phyloP scores from a whole-genome alignment of 2,797 vertebrate species.

The Peromyscus aztecus region DNA sequence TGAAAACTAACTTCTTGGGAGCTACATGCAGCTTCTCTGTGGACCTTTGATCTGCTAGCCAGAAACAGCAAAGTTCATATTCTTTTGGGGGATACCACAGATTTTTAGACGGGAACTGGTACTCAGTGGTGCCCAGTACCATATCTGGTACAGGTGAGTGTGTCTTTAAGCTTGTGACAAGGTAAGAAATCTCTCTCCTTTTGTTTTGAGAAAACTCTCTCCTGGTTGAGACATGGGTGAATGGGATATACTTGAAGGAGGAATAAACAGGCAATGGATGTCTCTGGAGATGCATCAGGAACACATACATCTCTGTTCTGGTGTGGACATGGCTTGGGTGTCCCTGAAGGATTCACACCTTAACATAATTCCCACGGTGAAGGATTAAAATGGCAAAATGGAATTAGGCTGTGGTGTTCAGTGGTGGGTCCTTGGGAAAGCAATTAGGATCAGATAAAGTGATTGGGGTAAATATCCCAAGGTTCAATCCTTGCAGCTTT shows the following conservation, averaged over 20 bases:
- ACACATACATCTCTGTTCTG: neutral
- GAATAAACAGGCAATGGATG: accelerated
- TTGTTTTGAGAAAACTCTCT: neutral
- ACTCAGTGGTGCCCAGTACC: accelerated
- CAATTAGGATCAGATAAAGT: neutral
- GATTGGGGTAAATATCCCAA: neutral
- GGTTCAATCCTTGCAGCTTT: neutral
- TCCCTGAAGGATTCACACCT: neutral
- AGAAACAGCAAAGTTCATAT: neutral
- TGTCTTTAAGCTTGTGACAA: neutral
- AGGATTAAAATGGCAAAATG: too few species aligned
- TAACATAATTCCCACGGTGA: neutral
- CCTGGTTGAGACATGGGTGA: neutral
- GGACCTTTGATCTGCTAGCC: neutral
- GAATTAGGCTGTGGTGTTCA: neutral
- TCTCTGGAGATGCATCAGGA: neutral
- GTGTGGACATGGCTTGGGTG: neutral
- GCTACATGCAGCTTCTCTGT: neutral
- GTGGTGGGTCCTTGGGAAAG: neutral
- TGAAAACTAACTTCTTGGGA: neutral
- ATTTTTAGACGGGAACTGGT: neutral
- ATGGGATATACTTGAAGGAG: neutral
- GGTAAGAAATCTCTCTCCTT: neutral
- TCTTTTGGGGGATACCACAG: neutral
- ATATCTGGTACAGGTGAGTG: accelerated